phyloP scores from a whole-genome alignment of 2,113 vertebrate genomes.

The Alouatta palliata region DNA sequence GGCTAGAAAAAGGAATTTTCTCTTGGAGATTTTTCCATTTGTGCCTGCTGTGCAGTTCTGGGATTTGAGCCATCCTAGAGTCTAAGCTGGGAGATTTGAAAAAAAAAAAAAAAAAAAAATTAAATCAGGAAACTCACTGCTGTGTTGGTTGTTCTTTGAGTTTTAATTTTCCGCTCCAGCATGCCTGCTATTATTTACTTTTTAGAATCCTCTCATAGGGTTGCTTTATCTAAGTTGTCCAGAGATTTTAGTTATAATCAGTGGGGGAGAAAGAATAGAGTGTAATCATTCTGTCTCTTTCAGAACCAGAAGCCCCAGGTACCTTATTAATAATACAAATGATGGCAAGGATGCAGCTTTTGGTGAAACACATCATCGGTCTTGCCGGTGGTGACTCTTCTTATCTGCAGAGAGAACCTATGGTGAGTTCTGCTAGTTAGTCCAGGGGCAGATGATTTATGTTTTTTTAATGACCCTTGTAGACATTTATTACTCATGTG shows the following conservation, averaged over 20 bases:
- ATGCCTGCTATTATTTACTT: not conserved
- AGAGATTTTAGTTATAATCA: not conserved
- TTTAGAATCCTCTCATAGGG: not conserved
- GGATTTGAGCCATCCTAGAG: not conserved
- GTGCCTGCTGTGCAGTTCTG: not conserved
- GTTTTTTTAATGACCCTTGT: not conserved
- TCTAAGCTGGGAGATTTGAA: not conserved
- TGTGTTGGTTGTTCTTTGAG: not conserved
- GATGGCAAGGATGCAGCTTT: constrained; percentile 48
- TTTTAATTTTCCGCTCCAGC: not conserved
- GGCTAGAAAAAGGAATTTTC: not conserved
- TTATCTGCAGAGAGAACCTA: constrained; percentile 52
- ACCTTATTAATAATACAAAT: constrained; percentile 5
- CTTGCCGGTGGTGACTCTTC: not conserved
- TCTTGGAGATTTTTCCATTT: not conserved
- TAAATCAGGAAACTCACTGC: not conserved
- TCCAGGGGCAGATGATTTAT: constrained; percentile 44
- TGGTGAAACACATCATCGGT: constrained; percentile 48
- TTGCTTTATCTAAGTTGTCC: not conserved
- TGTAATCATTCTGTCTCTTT: not conserved
- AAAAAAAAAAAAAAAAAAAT: not conserved
- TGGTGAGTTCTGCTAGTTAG: constrained; percentile 48
- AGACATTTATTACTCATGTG: constrained; percentile 67
- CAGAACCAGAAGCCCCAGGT: not conserved
- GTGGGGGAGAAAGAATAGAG: not conserved